A percentile compares a stretch with the other conserved stretches of the same genome.
phyloP scores from a whole-genome alignment of 2,888 invertebrate genomes.

The Pasiphila rectangulata region DNA sequence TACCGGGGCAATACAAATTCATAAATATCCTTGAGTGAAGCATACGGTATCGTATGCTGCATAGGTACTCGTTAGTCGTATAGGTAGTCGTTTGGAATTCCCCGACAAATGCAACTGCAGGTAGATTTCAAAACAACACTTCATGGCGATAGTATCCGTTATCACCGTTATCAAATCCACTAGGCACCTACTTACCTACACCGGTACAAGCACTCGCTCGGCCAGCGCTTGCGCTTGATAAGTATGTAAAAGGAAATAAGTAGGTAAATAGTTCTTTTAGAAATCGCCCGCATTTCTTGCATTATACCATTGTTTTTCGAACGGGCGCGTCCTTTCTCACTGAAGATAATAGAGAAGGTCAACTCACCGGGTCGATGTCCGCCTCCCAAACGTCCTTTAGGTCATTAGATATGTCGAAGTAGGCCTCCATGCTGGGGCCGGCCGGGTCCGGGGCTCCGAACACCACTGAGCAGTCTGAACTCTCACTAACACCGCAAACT shows the following conservation, averaged over 20 bases:
- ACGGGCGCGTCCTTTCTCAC: constrained; percentile 30
- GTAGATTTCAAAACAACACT: constrained; percentile 58
- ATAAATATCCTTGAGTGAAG: too few relatives aligned
- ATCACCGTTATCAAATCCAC: constrained; percentile 36
- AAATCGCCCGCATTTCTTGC: constrained; percentile 30
- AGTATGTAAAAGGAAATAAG: constrained; percentile 23
- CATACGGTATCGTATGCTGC: too few relatives aligned
- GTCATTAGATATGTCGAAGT: constrained; percentile 87
- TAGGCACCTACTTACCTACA: not conserved
- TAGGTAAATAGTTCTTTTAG: constrained; percentile 25
- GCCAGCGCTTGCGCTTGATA: constrained; percentile 18
- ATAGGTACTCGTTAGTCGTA: too few relatives aligned
- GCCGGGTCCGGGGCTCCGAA: constrained; percentile 60
- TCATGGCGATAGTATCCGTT: constrained; percentile 29
- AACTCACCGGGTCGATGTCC: constrained; percentile 91
- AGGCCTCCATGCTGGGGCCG: constrained; percentile 84
- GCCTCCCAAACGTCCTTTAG: constrained; percentile 91
- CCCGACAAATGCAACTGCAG: constrained; percentile 40
- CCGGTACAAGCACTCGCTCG: constrained; percentile 17
- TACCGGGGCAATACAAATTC: too few relatives aligned
- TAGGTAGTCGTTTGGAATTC: constrained; percentile 34
- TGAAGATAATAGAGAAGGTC: constrained; percentile 62
- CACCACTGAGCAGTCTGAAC: constrained; percentile 49
- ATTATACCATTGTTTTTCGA: constrained; percentile 28
- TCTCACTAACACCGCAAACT: constrained; percentile 64